Conservation (phyloP, 2,888 invertebrate genomes). For the Heteropelma amictum region DNA sequence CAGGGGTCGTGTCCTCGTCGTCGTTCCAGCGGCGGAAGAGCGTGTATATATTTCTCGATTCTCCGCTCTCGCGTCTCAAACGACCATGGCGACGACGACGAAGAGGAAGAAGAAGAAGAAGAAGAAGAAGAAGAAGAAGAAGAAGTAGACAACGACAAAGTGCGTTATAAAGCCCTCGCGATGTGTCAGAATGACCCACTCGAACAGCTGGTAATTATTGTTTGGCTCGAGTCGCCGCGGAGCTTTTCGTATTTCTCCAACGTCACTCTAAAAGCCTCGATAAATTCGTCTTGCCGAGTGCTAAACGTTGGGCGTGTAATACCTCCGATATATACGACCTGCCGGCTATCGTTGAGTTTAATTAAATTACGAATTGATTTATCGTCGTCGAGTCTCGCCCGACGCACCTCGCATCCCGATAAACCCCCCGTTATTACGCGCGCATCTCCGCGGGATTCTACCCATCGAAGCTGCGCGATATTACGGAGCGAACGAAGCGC, state of each 20-base stretch:
- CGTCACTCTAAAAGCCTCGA: constrained; percentile 52
- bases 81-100: constrained; percentile 21
- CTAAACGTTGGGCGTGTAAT: constrained; percentile 31
- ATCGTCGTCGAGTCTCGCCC: not conserved
- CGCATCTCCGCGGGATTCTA: too few relatives aligned
- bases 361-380: constrained; percentile 40
- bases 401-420: not conserved
- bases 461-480: too few relatives aligned
- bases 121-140: constrained; percentile 13
- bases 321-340: constrained; percentile 21
- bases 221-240: constrained; percentile 38
- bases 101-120: constrained; percentile 14
- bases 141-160: too few relatives aligned
- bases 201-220: constrained; percentile 58
- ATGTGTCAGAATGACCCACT: constrained; percentile 44
- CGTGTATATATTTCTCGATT: constrained; percentile 32
- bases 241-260: constrained; percentile 30
- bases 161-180: constrained; percentile 23
- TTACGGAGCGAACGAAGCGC: too few relatives aligned
- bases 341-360: constrained; percentile 10
- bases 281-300: constrained; percentile 45
- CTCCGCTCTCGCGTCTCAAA: constrained; percentile 17
- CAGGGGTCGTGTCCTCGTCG: constrained; percentile 28
- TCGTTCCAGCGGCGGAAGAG: constrained; percentile 33
- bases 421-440: not conserved